These are phyloP conservation scores for Pelodiscus sinensis DNA, from an alignment of 2,113 vertebrate species.

Conservation along the genomic window DNA sequence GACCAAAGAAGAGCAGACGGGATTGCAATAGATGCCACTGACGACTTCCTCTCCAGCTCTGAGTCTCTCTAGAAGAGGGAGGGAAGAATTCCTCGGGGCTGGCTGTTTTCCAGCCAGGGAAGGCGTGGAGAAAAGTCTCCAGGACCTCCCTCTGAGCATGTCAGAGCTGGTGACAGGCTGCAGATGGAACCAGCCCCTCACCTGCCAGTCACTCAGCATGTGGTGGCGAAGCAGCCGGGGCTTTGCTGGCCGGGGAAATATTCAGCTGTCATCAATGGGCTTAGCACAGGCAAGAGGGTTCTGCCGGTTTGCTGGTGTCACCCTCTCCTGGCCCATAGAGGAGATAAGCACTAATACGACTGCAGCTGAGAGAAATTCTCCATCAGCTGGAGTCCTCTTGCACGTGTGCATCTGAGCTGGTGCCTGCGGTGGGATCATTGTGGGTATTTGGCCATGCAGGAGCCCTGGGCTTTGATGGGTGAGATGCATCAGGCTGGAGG, in stretches of 20 bases:
- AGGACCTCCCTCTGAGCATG: not conserved
- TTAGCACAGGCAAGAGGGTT: not conserved
- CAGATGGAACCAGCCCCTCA: not conserved
- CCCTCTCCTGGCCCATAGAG: not conserved
- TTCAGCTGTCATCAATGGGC: not conserved
- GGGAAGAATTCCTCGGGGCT: not conserved
- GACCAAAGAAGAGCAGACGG: not conserved
- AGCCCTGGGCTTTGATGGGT: not conserved
- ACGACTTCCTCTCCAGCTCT: not conserved
- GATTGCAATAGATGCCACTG: not conserved
- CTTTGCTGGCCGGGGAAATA: not conserved
- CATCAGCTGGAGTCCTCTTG: not conserved
- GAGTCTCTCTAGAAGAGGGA: not conserved
- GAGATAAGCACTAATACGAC: not conserved
- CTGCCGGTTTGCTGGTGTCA: accelerated
- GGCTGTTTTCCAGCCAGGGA: not conserved
- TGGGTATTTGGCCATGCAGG: not conserved
- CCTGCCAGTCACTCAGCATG: not conserved
- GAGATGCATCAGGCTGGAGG: not conserved
- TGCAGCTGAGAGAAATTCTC: not conserved
- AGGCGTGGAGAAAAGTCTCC: not conserved
- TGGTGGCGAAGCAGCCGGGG: not conserved
- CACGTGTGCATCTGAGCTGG: not conserved
- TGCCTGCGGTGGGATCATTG: not conserved
- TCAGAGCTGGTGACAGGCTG: not conserved